Base-by-base conservation (phyloP, 37 sponge, comb jelly and placozoan genomes). In the Agelas oroides region DNA sequence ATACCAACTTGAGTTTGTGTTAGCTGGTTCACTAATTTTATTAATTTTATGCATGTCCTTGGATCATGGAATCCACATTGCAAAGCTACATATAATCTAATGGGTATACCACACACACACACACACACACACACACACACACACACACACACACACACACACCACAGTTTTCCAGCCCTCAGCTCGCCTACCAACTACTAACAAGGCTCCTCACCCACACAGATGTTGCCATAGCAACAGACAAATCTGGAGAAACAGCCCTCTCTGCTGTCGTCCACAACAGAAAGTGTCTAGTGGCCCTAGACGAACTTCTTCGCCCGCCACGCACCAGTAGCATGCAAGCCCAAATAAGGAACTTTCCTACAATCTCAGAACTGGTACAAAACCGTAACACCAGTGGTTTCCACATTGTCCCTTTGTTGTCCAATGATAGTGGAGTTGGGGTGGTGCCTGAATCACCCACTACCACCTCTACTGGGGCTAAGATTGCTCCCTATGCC, bases 261-360 rank as follows among this genome's bases (percentile, higher is more conserved):
- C 75, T 92, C 0, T n/a, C 71, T 53, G 84, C 93, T 6, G 57
- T 85, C 1, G 61, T 92, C 19, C 89, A 88, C 82, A 92, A 92
- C 76, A 65, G 80, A 1, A 53, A 27, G 18, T 84, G 80, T 31
- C 38, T 90, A 11, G 53, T n/a, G n/a, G 33, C 72, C 5, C 75
- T 90, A 0, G 20, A 55, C 40, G 55, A 72, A 15, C 62, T 54
- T 6, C 1, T 67, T 13, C 2, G 33, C 33, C 68, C 1, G 27
- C 27, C 8, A 27, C 12, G 33, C 68, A 31, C 20, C 33, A 67
- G 19, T 31, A 13, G 33, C 33, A 31, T 1, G 12, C 39, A 8
- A 41, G 73, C 18, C 35, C 36, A 31, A 12, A 14, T 69, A 36
- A 28, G 70, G 35, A 21, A 34, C 36, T 31, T 30, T 3, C 5